Evolutionary conservation across 2,888 invertebrate genomes (phyloP), one percentile per base, ranked within the genome.

Genomic region (Hirudinaria manillensis): DNA sequence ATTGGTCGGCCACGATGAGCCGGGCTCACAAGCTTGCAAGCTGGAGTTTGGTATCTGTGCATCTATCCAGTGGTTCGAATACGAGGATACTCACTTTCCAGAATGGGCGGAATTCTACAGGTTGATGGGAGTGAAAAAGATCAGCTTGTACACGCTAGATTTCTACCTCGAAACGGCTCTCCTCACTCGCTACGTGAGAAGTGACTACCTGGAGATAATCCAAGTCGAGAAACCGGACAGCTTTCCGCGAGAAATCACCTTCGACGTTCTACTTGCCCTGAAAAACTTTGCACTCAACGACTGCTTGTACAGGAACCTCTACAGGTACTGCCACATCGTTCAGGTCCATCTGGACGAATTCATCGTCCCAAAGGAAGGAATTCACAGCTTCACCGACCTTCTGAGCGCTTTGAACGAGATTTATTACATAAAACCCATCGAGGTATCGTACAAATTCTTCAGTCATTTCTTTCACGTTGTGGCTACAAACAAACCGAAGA

Each of bases 61-160:
- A 1, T 24, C 29, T 1, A 61, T 24, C 19, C 24, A 29, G 10
- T 27, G 29, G 24, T 27, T 61, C 24, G 24, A 24, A 29, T 61
- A 24, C 29, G 61, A 61, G 6, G 61, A 61, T 61, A 6, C 10
- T 6, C 29, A 4, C 13, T 24, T 61, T 61, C 24, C 29, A 24
- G 61, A 61, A 61, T 61, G 61, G 61, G 61, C 29, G n/a, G 61
- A 61, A 61, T 61, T 61, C 13, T 61, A 61, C 19, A 61, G 61
- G n/a, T n/a, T 61, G 24, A 61, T 61, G 61, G 61, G 61, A 2
- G 61, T 61, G 24, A 19, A 29, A 27, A 29, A 61, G 61, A 6
- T 61, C 29, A 61, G 24, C 29, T 27, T 61, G 24, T 61, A 61
- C 29, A 61, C 61, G 24, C 13, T 61, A 2, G 29, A 61, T 61